phyloP scores from a whole-genome alignment of 2,797 vertebrate species.

The Adrianichthys oophorus region DNA sequence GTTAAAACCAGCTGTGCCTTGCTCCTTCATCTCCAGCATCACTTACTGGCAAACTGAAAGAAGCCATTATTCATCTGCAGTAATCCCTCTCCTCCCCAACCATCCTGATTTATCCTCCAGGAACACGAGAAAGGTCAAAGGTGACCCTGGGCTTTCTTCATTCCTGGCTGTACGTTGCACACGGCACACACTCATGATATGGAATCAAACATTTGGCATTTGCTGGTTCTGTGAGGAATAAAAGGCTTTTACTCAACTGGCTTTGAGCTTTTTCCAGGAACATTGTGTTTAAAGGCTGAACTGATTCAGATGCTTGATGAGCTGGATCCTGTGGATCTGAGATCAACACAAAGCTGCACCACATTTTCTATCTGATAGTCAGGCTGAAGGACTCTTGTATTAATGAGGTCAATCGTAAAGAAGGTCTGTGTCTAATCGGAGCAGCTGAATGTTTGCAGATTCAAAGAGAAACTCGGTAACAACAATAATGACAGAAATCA shows the following conservation, averaged over 20 bases:
- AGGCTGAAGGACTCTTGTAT: not conserved
- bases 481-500: too few species aligned
- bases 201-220: conserved; percentile 36
- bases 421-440: too few species aligned
- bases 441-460: too few species aligned
- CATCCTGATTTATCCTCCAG: conserved; percentile 20
- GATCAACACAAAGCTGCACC: conserved; percentile 13
- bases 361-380: conserved; percentile 30
- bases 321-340: conserved; percentile 3
- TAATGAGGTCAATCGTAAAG: too few species aligned
- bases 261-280: conserved; percentile 54
- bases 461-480: too few species aligned
- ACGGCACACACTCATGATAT: conserved; percentile 27
- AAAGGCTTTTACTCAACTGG: conserved; percentile 11
- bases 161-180: conserved; percentile 3
- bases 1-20: conserved; percentile 28
- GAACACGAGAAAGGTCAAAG: conserved; percentile 49
- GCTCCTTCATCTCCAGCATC: conserved; percentile 26
- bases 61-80: conserved; percentile 42
- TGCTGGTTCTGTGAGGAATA: conserved; percentile 25
- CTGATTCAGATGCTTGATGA: conserved; percentile 25
- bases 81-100: conserved; percentile 30
- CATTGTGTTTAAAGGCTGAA: conserved; percentile 24
- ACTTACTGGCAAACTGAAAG: conserved; percentile 19
- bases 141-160: conserved; percentile 9